These are phyloP conservation scores for Empidonax traillii DNA, from an alignment of 2,113 vertebrate genomes.

Conservation along the genomic window DNA sequence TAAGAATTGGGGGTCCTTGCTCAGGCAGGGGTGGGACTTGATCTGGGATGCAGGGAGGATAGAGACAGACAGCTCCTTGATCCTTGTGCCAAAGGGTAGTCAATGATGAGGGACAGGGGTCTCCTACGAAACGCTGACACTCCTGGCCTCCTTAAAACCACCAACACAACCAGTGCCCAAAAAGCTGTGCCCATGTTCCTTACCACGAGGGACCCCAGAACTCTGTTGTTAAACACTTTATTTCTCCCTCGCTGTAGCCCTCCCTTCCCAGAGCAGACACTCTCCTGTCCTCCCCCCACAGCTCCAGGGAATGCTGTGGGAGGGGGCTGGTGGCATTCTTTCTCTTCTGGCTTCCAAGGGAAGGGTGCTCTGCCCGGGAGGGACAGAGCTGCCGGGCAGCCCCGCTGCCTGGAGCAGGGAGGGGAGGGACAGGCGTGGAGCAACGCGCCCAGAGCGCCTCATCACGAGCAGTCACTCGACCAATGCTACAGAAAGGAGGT, in stretches of 20 bases:
- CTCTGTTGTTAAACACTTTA: conserved; percentile 29
- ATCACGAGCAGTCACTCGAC: background rate
- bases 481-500: background rate
- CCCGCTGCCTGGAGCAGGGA: background rate
- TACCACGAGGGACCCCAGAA: background rate
- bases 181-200: background rate
- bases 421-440: background rate
- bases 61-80: background rate
- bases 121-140: accelerated
- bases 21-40: accelerated
- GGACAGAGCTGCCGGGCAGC: background rate
- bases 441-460: accelerated
- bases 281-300: background rate
- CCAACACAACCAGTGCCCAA: accelerated
- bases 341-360: background rate
- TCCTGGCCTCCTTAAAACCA: background rate
- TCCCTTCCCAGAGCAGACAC: background rate
- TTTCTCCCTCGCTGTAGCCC: background rate
- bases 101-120: background rate
- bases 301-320: background rate
- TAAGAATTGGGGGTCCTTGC: background rate
- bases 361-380: background rate
- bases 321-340: background rate
- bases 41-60: background rate
- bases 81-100: background rate